phyloP scores from a whole-genome alignment of 1,140 invertebrate species.

The Camponotus floridanus region DNA sequence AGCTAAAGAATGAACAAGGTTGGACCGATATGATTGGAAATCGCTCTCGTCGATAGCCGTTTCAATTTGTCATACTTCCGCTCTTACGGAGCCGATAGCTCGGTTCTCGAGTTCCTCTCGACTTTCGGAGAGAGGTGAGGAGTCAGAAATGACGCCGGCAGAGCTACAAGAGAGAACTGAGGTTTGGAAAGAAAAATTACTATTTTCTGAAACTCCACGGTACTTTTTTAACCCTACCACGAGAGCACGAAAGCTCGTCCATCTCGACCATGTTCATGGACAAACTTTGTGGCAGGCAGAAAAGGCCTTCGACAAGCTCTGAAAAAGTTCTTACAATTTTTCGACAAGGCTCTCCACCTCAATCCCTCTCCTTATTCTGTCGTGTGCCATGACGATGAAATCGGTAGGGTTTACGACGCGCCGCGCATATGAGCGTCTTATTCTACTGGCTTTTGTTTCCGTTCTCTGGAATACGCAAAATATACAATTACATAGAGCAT shows the following conservation, averaged over 20 bases:
- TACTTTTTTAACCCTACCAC: background rate
- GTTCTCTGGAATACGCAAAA: slow-evolving; percentile 45
- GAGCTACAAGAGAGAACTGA: slow-evolving; percentile 26
- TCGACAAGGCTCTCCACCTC: slow-evolving; percentile 48
- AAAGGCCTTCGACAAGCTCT: slow-evolving; percentile 67
- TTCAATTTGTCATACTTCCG: slow-evolving; percentile 79
- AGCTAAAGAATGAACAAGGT: slow-evolving; percentile 27
- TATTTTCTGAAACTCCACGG: slow-evolving; percentile 55
- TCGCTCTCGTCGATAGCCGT: slow-evolving; percentile 70
- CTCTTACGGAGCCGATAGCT: slow-evolving; percentile 48
- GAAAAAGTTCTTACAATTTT: slow-evolving; percentile 78
- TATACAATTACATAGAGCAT: background rate
- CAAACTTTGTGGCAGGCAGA: slow-evolving; percentile 50
- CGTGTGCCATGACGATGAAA: slow-evolving; percentile 2
- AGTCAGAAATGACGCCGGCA: slow-evolving; percentile 29
- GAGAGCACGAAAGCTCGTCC: background rate
- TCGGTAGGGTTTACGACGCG: slow-evolving; percentile 44
- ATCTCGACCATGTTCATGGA: slow-evolving; percentile 38
- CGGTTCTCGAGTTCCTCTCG: slow-evolving; percentile 57
- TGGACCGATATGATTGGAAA: slow-evolving; percentile 68
- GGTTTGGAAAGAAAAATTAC: slow-evolving; percentile 70
- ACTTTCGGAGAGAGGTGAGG: slow-evolving; percentile 32
- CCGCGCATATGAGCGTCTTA: slow-evolving; percentile 25
- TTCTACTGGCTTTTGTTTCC: slow-evolving; percentile 55
- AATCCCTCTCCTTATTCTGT: background rate